phyloP scores from a whole-genome alignment of 2,888 invertebrate genomes.

The Furcula furcula region DNA sequence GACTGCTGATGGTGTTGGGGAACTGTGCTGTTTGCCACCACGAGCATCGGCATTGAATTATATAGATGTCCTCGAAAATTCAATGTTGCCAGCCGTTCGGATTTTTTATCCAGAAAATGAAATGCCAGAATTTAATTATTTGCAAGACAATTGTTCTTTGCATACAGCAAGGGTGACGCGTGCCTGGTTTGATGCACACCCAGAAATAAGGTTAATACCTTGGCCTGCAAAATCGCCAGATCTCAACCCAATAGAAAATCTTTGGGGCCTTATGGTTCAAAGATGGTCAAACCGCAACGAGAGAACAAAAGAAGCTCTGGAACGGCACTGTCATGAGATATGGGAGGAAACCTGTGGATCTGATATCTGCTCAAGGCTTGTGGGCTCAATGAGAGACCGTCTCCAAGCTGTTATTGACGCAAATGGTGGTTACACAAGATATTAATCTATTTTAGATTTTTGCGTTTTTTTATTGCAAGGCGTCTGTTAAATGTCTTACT shows the following conservation, averaged over 20 bases:
- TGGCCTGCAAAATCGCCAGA: background rate
- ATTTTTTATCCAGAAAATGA: background rate
- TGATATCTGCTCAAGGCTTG: background rate
- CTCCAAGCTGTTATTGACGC: too few species aligned
- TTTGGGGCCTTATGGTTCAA: background rate
- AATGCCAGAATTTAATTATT: background rate
- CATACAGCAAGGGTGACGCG: background rate
- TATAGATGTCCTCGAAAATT: background rate
- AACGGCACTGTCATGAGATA: background rate
- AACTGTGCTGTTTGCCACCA: background rate
- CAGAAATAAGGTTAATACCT: background rate
- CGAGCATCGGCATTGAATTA: constrained; percentile 3
- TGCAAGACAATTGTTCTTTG: background rate
- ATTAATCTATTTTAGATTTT: too few species aligned
- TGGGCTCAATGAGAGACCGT: too few species aligned
- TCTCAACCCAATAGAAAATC: background rate
- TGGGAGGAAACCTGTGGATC: background rate
- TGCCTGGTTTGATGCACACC: background rate
- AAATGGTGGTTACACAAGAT: too few species aligned
- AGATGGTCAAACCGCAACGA: background rate
- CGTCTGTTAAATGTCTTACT: too few species aligned
- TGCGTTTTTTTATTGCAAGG: too few species aligned
- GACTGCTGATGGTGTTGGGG: background rate
- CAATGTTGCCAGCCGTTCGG: background rate
- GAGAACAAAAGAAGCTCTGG: background rate